Conservation (phyloP, 2,888 invertebrate genomes). For the Cylloceria caligata region DNA sequence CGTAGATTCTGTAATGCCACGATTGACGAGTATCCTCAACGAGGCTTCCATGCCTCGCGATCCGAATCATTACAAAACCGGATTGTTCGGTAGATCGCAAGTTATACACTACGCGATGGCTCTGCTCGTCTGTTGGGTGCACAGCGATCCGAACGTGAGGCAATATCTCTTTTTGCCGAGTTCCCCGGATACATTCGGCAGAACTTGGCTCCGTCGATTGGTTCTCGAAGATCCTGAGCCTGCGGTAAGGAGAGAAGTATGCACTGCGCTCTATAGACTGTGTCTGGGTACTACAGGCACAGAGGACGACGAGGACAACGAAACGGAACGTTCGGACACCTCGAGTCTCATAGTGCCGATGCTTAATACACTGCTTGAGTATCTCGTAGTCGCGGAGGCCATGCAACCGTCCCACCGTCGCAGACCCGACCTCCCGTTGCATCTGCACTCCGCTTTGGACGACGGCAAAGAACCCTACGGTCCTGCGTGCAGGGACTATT, state of each 20-base stretch:
- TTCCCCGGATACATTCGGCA: conserved; percentile 89
- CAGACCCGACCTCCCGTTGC: conserved; percentile 82
- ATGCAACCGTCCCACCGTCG: conserved; percentile 88
- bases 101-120: conserved; percentile 96
- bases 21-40: conserved; percentile 94
- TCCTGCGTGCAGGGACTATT: conserved; percentile 97
- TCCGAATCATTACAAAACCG: conserved; percentile 94
- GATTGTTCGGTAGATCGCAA: conserved; percentile 96
- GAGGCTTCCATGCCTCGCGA: conserved; percentile 93
- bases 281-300: conserved; percentile 89
- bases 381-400: conserved; percentile 93
- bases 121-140: conserved; percentile 96
- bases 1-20: conserved; percentile 92
- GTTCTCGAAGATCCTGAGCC: conserved; percentile 97
- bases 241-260: conserved; percentile 95
- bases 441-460: conserved; percentile 87
- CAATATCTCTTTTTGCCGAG: conserved; percentile 91
- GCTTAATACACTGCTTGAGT: conserved; percentile 92
- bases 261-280: conserved; percentile 95
- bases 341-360: conserved; percentile 90
- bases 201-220: conserved; percentile 92
- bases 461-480: conserved; percentile 98
- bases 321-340: conserved; percentile 70
- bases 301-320: conserved; percentile 85
- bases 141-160: conserved; percentile 92